Evolutionary conservation across 1,140 invertebrate genomes (phyloP).

Genomic region (Psilanteris sp.): DNA sequence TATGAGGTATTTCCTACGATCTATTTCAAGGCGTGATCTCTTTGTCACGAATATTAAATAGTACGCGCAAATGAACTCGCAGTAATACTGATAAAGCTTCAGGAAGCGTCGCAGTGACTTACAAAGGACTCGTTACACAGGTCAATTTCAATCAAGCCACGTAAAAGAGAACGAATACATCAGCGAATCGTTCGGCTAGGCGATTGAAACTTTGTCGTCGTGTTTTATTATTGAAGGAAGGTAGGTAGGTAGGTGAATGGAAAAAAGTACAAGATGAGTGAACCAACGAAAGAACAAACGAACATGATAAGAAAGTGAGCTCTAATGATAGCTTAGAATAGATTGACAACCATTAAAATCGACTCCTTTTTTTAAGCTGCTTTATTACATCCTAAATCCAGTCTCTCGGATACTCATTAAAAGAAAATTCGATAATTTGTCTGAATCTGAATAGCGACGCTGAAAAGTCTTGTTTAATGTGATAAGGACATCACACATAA

Average conservation of each 20-base stretch:
- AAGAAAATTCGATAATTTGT: not conserved
- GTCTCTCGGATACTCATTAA: constrained; percentile 3
- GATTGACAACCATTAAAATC: constrained; percentile 40
- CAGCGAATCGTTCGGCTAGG: constrained; percentile 48
- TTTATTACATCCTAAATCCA: constrained; percentile 22
- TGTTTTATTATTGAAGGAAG: constrained; percentile 43
- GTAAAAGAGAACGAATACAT: constrained; percentile 57
- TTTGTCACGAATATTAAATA: constrained; percentile 46
- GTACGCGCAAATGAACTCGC: constrained; percentile 26
- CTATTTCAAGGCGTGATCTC: constrained; percentile 9
- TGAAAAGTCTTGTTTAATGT: no score
- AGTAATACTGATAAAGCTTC: constrained; percentile 45
- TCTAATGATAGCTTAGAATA: constrained; percentile 45
- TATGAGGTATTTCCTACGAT: constrained; percentile 4
- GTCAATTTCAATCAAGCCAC: constrained; percentile 60
- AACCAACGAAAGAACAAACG: constrained; percentile 32
- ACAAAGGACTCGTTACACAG: constrained; percentile 57
- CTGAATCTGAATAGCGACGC: no score
- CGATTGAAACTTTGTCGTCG: constrained; percentile 55
- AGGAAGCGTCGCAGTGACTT: constrained; percentile 32
- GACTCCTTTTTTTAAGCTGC: constrained; percentile 29
- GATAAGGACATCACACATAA: no score
- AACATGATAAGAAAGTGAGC: constrained; percentile 48
- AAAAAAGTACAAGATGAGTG: constrained; percentile 6
- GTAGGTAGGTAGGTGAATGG: not conserved